Conservation (phyloP, 2,113 vertebrate species). For the Rhinoptilus africanus region DNA sequence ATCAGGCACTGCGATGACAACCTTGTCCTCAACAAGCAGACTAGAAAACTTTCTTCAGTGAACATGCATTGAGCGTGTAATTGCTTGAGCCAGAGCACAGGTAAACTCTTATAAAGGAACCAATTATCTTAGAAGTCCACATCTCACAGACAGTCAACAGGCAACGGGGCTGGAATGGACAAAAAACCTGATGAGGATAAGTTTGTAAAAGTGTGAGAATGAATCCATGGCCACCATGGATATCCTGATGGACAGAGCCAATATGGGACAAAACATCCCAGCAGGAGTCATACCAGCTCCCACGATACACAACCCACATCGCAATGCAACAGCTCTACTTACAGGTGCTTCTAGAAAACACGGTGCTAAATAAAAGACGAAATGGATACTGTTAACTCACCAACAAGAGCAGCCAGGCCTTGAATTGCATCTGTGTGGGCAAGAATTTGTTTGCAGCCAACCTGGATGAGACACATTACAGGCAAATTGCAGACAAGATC, state of each 20-base stretch:
- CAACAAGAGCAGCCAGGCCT: conserved; percentile 82
- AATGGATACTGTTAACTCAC: conserved; percentile 61
- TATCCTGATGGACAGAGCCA: rapidly evolving
- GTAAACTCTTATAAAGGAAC: not conserved
- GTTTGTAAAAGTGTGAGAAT: not conserved
- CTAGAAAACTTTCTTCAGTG: not conserved
- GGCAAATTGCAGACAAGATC: not conserved
- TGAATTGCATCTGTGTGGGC: conserved; percentile 63
- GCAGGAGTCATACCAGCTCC: not conserved
- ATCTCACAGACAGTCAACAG: not conserved
- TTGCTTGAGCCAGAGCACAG: not conserved
- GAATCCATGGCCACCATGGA: not conserved
- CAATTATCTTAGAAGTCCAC: not conserved
- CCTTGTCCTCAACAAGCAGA: not conserved
- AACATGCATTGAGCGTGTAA: not conserved
- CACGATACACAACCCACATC: not conserved
- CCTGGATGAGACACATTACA: conserved; percentile 68
- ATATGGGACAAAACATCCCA: not conserved
- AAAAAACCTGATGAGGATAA: not conserved
- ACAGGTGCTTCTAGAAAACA: not conserved
- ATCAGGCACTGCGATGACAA: not conserved
- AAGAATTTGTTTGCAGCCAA: conserved; percentile 82
- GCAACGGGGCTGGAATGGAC: not conserved
- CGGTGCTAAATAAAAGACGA: not conserved
- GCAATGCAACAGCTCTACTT: not conserved